These are phyloP conservation scores for Dasypolia templi DNA, from an alignment of 2,888 invertebrate genomes.

Conservation along the genomic window DNA sequence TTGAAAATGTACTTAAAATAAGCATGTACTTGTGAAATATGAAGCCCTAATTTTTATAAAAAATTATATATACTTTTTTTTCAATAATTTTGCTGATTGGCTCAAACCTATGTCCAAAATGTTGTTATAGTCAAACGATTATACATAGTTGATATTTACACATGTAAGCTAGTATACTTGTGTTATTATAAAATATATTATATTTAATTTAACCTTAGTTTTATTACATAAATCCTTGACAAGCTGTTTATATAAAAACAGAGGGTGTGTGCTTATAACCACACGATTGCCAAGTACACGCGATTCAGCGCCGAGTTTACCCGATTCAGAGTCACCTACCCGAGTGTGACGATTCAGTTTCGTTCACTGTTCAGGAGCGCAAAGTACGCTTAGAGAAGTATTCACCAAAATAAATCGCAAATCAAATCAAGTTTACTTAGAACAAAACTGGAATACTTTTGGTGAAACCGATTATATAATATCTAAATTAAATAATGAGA, in stretches of 20 bases:
- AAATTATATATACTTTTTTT: conserved; percentile 26
- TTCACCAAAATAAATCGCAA: background rate
- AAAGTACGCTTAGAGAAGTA: background rate
- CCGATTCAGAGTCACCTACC: background rate
- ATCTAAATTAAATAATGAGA: conserved; percentile 15
- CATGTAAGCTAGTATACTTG: conserved; percentile 82
- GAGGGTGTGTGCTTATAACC: background rate
- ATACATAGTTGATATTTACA: conserved; percentile 72
- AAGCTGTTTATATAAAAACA: background rate
- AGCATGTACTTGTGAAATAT: conserved; percentile 35
- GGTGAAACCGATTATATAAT: background rate
- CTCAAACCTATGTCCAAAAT: conserved; percentile 76
- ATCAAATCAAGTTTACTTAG: background rate
- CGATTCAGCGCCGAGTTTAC: too few relatives aligned
- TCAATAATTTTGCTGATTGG: conserved; percentile 70
- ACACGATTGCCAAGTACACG: background rate
- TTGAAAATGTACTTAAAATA: conserved; percentile 58
- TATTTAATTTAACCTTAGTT: conserved; percentile 73
- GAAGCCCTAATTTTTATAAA: conserved; percentile 37
- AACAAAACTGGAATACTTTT: background rate
- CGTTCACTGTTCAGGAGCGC: background rate
- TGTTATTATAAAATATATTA: conserved; percentile 87
- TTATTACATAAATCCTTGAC: background rate
- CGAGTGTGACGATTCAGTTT: background rate
- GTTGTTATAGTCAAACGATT: conserved; percentile 71